Evolutionary conservation across 2,888 invertebrate species (phyloP), one percentile per base, ranked within the genome.

Genomic region (Brachypalpus laphriformis): DNA sequence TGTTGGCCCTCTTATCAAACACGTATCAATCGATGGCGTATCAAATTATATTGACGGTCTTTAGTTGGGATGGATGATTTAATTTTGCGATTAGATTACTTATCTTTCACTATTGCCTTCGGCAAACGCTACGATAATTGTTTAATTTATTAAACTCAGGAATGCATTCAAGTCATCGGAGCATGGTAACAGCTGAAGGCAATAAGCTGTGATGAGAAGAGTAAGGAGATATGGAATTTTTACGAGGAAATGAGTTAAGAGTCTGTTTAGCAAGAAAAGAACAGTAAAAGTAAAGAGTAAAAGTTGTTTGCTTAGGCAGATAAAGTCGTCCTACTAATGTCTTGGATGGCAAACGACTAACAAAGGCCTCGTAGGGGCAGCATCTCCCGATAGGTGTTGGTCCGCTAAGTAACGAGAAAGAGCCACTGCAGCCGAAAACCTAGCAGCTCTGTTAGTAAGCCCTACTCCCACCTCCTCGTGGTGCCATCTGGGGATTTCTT

Each of bases 81-180:
- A 47, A 57, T 70, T 70, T 8, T 47, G 22, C 11, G 70, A 70
- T 70, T 57, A 57, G 70, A 70, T 70, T 31, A 8, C n/a, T 63
- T 63, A 63, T 63, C 63, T 63, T 20, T 34, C 7, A 16, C 4
- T 1, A 11, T 18, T 25, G 20, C 45, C 2, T 45, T 47, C 9
- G 40, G 14, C 31, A 31, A 11, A 11, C 6, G 16, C 40, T 42
- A 51, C 25, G 40, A 16, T 61, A 42, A 16, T 57, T 11, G 9
- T 61, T 25, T 28, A 42, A 61, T 42, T 25, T 42, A 28, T 28
- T 42, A 16, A 8, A 8, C 9, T 37, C 14, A 7, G 20, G 14
- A 66, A 51, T 66, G 65, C 65, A 40, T 25, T 14, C 42, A 42
- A 14, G 9, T 45, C 51, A 25, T 40, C 54, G 40, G 42, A 68